Evolutionary conservation across 2,797 vertebrate species (phyloP), one percentile per base, ranked within the genome.

Genomic region (Bucorvus abyssinicus): DNA sequence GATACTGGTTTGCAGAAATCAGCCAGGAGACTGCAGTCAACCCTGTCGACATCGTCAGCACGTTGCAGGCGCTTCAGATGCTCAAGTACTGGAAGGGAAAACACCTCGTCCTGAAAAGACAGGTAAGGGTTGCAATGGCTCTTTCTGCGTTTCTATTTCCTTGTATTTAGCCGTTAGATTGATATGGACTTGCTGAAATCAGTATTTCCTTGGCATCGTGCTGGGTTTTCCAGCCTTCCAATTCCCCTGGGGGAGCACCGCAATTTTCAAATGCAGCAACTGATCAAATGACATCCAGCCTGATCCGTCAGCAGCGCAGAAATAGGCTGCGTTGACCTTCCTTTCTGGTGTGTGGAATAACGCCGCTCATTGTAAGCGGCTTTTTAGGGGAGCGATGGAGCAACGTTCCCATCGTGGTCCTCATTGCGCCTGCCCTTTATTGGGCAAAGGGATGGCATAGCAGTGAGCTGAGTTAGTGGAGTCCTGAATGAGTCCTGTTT

Each of bases 11-110:
- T 97, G 88, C 98, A 99, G 99, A 99, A 95, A 99, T 99, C 97
- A 99, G 99, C 97, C 99, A 99, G 98, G 99, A 99, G 97, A 99
- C 99, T 0, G 99, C 99, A 1, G 99, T 99, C 55, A 99, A 99
- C 96, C 99, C 99, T 0, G 99, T 99, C 56, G 99, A 99, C 98
- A 99, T 99, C 3, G 99, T 99, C 84, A 99, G 99, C 98, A 99
- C 99, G 2, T 98, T 99, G 97, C 99, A 99, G 98, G 99, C 99
- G 7, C 99, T 99, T 77, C 99, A 99, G 98, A 99, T 99, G 99
- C 98, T 99, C 45, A 99, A 99, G 89, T 99, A 99, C 93, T 99
- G 99, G 99, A 99, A 99, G 94, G 99, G 99, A 88, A 99, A 99
- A 71, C 99, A 99, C 97, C 97, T 99, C 87, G 99, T 99, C 77